These are phyloP conservation scores for Epizoanthus scotinus DNA, from an alignment of 92 coral and sea anemone species.

Conservation along the genomic window DNA sequence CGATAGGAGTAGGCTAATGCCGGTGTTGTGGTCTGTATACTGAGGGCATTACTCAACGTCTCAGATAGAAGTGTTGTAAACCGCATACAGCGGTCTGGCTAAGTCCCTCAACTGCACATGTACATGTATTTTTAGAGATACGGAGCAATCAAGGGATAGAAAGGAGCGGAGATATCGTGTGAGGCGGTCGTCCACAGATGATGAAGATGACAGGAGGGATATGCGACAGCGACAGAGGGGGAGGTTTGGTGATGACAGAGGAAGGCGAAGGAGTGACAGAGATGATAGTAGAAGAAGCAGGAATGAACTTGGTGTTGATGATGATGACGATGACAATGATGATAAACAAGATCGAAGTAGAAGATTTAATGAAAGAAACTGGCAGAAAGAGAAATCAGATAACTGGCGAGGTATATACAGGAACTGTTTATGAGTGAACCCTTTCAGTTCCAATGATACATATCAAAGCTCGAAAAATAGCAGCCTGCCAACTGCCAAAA, in stretches of 20 bases:
- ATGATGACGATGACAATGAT: conserved; percentile 16
- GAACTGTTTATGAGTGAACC: background rate
- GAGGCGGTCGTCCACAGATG: conserved; percentile 30
- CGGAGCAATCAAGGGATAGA: conserved; percentile 20
- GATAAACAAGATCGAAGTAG: conserved; percentile 22
- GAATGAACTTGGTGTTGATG: conserved; percentile 1
- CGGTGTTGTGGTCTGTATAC: no score
- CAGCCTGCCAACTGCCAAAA: no score
- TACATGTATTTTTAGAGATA: background rate
- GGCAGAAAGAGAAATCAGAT: conserved; percentile 35
- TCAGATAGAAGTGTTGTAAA: no score
- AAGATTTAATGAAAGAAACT: conserved; percentile 33
- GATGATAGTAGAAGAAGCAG: background rate
- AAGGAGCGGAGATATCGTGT: conserved; percentile 36
- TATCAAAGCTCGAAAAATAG: no score
- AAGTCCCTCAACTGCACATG: no score
- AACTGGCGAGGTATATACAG: conserved; percentile 23
- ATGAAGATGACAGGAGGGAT: conserved; percentile 18
- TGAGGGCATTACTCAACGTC: no score
- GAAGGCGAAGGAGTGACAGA: conserved; percentile 6
- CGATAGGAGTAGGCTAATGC: no score
- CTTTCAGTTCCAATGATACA: background rate
- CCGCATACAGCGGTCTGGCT: no score
- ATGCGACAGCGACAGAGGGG: background rate
- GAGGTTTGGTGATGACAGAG: background rate